Conservation (phyloP, 1,140 invertebrate species). For the Bathynomus jamesi region DNA sequence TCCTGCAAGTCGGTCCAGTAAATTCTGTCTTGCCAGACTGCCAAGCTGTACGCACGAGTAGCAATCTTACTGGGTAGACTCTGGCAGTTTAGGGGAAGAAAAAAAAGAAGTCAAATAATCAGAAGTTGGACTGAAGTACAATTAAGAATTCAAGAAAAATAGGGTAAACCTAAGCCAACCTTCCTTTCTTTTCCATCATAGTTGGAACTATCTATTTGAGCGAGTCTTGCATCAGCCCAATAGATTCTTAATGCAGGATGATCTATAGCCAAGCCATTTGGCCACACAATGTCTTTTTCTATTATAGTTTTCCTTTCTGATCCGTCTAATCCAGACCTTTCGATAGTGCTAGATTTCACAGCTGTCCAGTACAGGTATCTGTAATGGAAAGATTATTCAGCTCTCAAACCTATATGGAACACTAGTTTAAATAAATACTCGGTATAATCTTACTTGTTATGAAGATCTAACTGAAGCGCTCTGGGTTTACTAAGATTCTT, state of each 20-base stretch:
- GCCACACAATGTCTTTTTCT: slow-evolving; percentile 53
- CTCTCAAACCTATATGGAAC: background rate
- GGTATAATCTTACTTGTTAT: slow-evolving; percentile 42
- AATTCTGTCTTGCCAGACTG: slow-evolving; percentile 63
- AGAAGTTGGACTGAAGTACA: background rate
- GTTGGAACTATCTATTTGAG: slow-evolving; percentile 70
- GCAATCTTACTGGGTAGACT: slow-evolving; percentile 58
- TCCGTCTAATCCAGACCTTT: slow-evolving; percentile 51
- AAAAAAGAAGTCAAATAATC: background rate
- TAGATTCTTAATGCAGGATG: slow-evolving; percentile 52
- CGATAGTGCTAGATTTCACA: slow-evolving; percentile 39
- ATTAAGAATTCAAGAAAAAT: background rate
- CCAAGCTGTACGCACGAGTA: slow-evolving; percentile 70
- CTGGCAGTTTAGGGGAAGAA: slow-evolving; percentile 37
- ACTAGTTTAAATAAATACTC: background rate
- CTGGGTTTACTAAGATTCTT: slow-evolving; percentile 55
- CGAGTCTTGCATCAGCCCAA: slow-evolving; percentile 56
- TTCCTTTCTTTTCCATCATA: slow-evolving; percentile 69
- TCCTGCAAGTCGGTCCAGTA: slow-evolving; percentile 79
- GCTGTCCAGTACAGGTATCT: slow-evolving; percentile 28
- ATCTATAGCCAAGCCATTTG: slow-evolving; percentile 59
- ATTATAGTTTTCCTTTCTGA: slow-evolving; percentile 42
- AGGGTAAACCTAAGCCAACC: slow-evolving; percentile 40
- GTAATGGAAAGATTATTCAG: background rate
- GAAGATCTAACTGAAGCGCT: slow-evolving; percentile 61